Conservation (phyloP, 1,140 invertebrate genomes). For the Papilio helenus region DNA sequence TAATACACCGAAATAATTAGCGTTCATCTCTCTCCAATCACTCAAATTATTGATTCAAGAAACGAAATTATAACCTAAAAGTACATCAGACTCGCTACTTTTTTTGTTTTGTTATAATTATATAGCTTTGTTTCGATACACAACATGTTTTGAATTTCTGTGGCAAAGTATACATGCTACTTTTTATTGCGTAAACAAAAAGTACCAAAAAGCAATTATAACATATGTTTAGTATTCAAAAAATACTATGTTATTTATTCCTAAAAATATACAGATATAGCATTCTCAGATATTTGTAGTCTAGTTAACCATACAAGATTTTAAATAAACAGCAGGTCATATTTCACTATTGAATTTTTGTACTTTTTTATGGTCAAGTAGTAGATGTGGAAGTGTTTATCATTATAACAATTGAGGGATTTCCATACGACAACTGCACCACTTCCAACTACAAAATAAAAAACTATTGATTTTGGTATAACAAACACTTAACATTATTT, state of each 20-base stretch:
- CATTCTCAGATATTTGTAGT: background rate
- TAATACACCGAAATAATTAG: too few relatives aligned
- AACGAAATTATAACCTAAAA: too few relatives aligned
- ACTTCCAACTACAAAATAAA: background rate
- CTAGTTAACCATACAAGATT: background rate
- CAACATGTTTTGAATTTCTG: too few relatives aligned
- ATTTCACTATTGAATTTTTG: constrained; percentile 3
- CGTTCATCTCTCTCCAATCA: background rate
- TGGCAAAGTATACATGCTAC: background rate
- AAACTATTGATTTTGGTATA: background rate
- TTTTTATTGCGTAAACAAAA: background rate
- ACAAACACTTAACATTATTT: background rate
- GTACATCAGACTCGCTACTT: too few relatives aligned
- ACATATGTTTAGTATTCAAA: background rate
- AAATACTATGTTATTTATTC: background rate
- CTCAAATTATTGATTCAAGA: too few relatives aligned
- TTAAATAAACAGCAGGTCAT: background rate
- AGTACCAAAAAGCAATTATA: background rate
- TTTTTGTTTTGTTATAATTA: too few relatives aligned
- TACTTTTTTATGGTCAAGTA: background rate
- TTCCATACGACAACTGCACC: background rate
- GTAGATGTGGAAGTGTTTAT: background rate
- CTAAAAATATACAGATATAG: background rate
- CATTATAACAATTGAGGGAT: background rate
- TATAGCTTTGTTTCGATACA: too few relatives aligned